Conservation (phyloP, 2,113 vertebrate species). For the Pluvialis apricaria region DNA sequence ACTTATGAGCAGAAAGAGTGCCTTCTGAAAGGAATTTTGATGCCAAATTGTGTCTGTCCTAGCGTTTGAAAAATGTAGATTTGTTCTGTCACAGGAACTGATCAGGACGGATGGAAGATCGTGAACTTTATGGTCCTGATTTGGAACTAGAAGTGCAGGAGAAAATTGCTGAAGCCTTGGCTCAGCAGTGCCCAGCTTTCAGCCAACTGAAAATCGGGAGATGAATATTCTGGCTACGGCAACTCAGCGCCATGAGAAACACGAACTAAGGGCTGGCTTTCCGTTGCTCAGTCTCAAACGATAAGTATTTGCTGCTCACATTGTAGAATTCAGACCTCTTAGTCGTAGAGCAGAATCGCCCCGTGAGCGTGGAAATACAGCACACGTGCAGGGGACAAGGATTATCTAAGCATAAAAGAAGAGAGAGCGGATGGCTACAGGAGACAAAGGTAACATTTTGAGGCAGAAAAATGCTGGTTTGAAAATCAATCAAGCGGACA, state of each 20-base stretch:
- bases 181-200: neutral
- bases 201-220: neutral
- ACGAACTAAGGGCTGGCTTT: neutral
- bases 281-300: neutral
- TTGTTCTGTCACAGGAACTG: neutral
- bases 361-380: neutral
- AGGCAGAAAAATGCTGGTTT: neutral
- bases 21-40: neutral
- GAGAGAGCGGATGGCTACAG: neutral
- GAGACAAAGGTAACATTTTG: neutral
- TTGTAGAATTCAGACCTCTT: neutral
- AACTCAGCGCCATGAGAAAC: neutral
- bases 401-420: neutral
- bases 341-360: neutral
- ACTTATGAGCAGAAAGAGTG: neutral
- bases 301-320: neutral
- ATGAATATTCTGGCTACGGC: neutral
- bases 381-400: rapidly evolving
- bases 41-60: neutral
- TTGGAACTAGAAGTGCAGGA: neutral
- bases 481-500: neutral
- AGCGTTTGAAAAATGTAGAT: neutral
- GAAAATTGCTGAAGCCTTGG: neutral
- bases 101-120: neutral
- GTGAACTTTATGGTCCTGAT: neutral